Evolutionary conservation across 2,888 invertebrate genomes (phyloP).

Genomic region (Himalopsyche kuldschensis): DNA sequence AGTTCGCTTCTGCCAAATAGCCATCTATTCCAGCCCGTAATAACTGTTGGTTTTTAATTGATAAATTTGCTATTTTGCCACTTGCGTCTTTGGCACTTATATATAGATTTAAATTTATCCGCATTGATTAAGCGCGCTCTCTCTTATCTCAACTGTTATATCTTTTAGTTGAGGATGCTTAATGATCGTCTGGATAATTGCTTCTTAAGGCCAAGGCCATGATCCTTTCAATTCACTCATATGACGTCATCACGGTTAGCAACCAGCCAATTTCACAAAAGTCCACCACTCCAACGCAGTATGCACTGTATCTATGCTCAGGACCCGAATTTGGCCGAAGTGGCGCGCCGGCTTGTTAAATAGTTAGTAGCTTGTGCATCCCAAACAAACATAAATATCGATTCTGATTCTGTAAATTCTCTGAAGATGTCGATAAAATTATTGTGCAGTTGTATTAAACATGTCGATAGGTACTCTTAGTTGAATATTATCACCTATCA

Average conservation of each 20-base stretch:
- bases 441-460: too few relatives aligned
- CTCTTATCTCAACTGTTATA: neutral
- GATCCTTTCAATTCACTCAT: neutral
- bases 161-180: neutral
- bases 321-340: too few relatives aligned
- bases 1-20: too few relatives aligned
- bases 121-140: neutral
- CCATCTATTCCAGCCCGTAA: too few relatives aligned
- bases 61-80: neutral
- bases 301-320: neutral
- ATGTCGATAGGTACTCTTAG: too few relatives aligned
- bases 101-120: neutral
- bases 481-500: too few relatives aligned
- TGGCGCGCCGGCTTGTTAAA: too few relatives aligned
- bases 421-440: too few relatives aligned
- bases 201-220: neutral
- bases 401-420: too few relatives aligned
- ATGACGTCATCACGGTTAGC: neutral
- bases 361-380: too few relatives aligned
- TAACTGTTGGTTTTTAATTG: neutral
- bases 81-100: neutral
- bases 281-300: neutral
- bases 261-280: neutral
- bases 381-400: too few relatives aligned
- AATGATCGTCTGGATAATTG: neutral